phyloP scores from a whole-genome alignment of 2,797 vertebrate species.

The Limnodromus scolopaceus region DNA sequence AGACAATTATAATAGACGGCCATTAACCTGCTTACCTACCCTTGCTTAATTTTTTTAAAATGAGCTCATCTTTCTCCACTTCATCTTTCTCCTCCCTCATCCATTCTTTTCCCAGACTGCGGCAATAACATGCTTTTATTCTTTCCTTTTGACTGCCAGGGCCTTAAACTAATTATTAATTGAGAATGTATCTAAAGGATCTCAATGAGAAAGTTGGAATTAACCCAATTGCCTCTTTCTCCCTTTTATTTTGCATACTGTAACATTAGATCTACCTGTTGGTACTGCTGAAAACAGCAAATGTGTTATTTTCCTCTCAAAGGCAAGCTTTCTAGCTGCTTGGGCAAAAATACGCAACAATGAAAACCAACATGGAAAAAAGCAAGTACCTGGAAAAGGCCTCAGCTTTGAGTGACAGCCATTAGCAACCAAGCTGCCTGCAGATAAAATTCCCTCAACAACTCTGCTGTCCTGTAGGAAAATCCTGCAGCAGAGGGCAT shows the following conservation, averaged over 20 bases:
- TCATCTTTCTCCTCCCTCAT: conserved; percentile 43
- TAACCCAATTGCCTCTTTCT: conserved; percentile 34
- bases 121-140: conserved; percentile 58
- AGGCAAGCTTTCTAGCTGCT: not conserved
- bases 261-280: conserved; percentile 8
- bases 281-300: not conserved
- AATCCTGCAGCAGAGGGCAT: conserved; percentile 19
- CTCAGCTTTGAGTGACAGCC: not conserved
- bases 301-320: not conserved
- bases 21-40: conserved; percentile 47
- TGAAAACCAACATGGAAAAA: not conserved
- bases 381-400: not conserved
- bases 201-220: conserved; percentile 61
- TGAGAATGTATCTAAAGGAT: conserved; percentile 59
- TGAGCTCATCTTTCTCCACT: conserved; percentile 39
- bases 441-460: not conserved
- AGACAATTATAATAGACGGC: not conserved
- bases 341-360: not conserved
- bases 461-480: conserved; percentile 13
- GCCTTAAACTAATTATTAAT: conserved; percentile 67
- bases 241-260: not conserved
- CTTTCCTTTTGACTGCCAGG: conserved; percentile 52
- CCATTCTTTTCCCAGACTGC: conserved; percentile 43
- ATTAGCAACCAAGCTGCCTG: not conserved
- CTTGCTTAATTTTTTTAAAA: conserved; percentile 19